phyloP scores from a whole-genome alignment of 2,888 invertebrate genomes.

The Limnephilus lunatus region DNA sequence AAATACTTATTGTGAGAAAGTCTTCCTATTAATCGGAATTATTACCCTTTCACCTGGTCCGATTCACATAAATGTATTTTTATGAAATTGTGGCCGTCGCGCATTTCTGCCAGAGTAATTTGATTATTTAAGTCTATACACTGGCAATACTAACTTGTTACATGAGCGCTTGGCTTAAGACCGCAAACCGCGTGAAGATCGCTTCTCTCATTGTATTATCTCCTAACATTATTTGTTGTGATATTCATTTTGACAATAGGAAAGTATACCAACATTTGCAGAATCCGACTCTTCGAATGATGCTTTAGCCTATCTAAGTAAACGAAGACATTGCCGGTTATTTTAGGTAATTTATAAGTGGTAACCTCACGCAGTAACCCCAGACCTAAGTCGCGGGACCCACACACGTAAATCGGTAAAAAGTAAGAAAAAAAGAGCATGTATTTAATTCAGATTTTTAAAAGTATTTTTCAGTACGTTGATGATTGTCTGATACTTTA shows the following conservation, averaged over 20 bases:
- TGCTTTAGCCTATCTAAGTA: neutral
- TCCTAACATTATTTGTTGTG: too few species aligned
- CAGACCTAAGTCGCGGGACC: too few species aligned
- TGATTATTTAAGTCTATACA: neutral
- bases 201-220: neutral
- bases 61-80: neutral
- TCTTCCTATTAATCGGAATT: neutral
- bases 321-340: neutral
- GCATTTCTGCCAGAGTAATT: neutral
- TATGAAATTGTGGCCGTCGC: neutral
- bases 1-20: neutral
- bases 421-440: neutral
- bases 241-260: too few species aligned
- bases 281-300: neutral
- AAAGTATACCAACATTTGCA: neutral
- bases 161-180: neutral
- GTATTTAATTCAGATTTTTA: neutral
- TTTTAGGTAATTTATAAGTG: too few species aligned
- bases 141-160: neutral
- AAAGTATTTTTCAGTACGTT: too few species aligned
- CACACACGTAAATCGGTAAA: neutral
- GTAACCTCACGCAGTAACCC: too few species aligned
- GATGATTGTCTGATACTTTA: too few species aligned
- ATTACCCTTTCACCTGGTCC: neutral
- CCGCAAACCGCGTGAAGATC: neutral